Conservation (phyloP, 2,113 vertebrate species). For the Sander vitreus region DNA sequence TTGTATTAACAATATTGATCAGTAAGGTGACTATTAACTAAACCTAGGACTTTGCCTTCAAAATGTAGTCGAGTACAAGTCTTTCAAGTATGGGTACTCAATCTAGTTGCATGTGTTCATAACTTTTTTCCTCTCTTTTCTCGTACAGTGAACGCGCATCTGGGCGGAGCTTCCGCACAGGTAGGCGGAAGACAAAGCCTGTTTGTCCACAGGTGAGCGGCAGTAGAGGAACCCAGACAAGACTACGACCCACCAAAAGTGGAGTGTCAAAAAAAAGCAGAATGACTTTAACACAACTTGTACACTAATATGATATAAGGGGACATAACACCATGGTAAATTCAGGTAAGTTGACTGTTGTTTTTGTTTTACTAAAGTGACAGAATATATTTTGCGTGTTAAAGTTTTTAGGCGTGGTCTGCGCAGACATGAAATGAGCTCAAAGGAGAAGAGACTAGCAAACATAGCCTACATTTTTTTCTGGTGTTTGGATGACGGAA, state of each 20-base stretch:
- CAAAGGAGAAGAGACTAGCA: neutral
- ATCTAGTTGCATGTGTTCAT: neutral
- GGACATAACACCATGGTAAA: conserved; percentile 55
- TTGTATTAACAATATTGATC: neutral
- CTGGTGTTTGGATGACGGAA: neutral
- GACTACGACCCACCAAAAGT: neutral
- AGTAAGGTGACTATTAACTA: neutral
- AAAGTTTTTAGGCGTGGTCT: conserved; percentile 71
- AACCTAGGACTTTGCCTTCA: too few species aligned
- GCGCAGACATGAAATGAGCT: neutral
- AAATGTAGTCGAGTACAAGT: neutral
- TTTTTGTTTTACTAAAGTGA: neutral
- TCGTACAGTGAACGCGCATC: neutral
- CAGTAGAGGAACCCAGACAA: conserved; percentile 18
- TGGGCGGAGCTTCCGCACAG: conserved; percentile 60
- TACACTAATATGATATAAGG: conserved; percentile 30
- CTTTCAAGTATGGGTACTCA: neutral
- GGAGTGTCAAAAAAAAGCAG: neutral
- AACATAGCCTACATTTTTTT: neutral
- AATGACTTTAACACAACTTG: conserved; percentile 46
- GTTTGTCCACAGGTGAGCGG: conserved; percentile 44
- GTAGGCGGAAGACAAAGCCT: conserved; percentile 7
- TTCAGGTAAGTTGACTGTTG: conserved; percentile 67
- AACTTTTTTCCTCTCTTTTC: too few species aligned
- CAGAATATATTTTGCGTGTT: neutral